phyloP scores from a whole-genome alignment of 2,888 invertebrate genomes.

The Drosophila leonis region DNA sequence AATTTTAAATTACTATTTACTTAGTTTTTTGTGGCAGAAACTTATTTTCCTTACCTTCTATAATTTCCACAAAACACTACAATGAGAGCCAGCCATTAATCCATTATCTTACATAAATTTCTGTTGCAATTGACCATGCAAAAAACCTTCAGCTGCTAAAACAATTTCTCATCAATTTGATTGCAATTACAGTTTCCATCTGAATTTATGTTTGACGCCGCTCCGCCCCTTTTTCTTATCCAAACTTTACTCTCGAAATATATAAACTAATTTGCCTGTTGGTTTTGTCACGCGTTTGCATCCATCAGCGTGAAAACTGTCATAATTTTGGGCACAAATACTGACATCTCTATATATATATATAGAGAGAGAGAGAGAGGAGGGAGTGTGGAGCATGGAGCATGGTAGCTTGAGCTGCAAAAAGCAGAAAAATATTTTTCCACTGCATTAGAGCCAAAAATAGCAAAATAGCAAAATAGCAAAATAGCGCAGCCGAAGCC shows the following conservation, averaged over 20 bases:
- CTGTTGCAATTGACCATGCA: background rate
- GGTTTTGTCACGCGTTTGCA: constrained; percentile 44
- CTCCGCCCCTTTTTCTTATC: background rate
- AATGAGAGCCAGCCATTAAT: background rate
- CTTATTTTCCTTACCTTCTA: no score
- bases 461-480: constrained; percentile 1
- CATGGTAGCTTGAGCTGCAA: background rate
- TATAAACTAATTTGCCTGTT: constrained; percentile 63
- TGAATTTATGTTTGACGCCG: constrained; percentile 11
- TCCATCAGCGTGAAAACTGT: constrained; percentile 24
- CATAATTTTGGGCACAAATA: constrained; percentile 20
- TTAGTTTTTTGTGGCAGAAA: no score
- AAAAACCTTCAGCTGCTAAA: background rate
- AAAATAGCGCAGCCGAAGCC: constrained; percentile 34
- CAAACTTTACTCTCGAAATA: constrained; percentile 35
- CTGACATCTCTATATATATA: background rate
- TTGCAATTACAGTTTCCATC: constrained; percentile 19
- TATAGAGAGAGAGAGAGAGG: background rate
- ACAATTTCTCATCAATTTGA: constrained; percentile 4
- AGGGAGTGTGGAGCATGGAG: background rate
- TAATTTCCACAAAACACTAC: no score
- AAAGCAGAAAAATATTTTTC: constrained; percentile 25
- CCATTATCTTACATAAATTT: background rate
- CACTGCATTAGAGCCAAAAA: constrained; percentile 41
- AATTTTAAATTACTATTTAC: no score